A percentile compares a stretch with the other conserved stretches of the same genome.
These are phyloP conservation scores for Macroteleia sp. DNA, from an alignment of 2,888 invertebrate genomes.

Conservation along the genomic window DNA sequence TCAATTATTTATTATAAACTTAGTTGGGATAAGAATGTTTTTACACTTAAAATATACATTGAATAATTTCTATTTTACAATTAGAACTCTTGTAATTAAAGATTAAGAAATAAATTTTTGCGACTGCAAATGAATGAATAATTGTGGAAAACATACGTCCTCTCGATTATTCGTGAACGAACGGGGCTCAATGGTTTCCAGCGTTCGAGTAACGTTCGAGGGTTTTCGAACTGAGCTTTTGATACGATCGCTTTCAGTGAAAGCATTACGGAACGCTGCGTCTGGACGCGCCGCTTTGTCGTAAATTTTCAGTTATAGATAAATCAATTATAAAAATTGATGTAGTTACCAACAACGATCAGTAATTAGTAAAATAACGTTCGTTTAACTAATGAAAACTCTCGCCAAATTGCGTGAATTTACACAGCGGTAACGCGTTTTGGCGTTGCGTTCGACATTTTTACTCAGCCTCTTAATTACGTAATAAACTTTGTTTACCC, in stretches of 20 bases:
- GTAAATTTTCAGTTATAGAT: neutral
- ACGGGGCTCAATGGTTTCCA: no score
- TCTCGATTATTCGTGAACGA: no score
- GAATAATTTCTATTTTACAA: no score
- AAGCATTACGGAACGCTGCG: slow-evolving; percentile 43
- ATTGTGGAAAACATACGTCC: no score
- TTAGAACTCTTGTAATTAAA: neutral
- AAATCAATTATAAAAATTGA: slow-evolving; percentile 10
- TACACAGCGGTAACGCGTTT: neutral
- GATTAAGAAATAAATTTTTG: neutral
- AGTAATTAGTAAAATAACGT: no score
- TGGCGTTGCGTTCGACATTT: slow-evolving; percentile 18
- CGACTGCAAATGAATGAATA: no score
- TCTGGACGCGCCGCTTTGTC: slow-evolving; percentile 13
- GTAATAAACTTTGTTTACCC: slow-evolving; percentile 47
- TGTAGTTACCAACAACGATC: no score
- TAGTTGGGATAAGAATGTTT: slow-evolving; percentile 11
- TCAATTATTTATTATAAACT: slow-evolving; percentile 31
- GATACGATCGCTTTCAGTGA: slow-evolving; percentile 58
- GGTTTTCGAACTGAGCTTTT: slow-evolving; percentile 36
- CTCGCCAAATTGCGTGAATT: no score
- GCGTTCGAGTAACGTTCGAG: slow-evolving; percentile 41
- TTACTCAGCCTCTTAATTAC: slow-evolving; percentile 27
- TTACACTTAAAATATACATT: slow-evolving; percentile 7
- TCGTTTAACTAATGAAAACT: no score